These are phyloP conservation scores for Dichetophora obliterata DNA, from an alignment of 2,888 invertebrate genomes.

Conservation along the genomic window DNA sequence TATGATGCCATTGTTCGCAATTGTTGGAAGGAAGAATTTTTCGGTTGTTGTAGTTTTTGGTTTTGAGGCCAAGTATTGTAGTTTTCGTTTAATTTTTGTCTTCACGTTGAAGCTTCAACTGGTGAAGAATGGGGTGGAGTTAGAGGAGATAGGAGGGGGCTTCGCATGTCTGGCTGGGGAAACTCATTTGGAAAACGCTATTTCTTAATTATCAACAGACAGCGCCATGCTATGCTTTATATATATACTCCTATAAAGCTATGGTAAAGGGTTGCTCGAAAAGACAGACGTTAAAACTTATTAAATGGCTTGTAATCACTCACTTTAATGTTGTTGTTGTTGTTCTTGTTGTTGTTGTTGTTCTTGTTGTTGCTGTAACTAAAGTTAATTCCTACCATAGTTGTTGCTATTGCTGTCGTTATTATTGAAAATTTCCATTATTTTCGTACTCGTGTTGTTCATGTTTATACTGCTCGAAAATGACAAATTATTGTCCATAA, in stretches of 20 bases:
- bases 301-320: conserved; percentile 4
- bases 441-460: neutral
- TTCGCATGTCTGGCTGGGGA: conserved; percentile 34
- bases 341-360: neutral
- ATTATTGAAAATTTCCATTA: conserved; percentile 1
- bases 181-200: conserved; percentile 61
- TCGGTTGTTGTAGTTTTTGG: neutral
- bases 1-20: neutral
- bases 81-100: neutral
- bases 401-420: neutral
- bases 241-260: neutral
- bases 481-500: neutral
- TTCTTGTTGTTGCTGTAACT: neutral
- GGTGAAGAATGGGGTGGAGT: neutral
- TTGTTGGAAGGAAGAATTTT: too few species aligned
- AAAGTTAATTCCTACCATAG: neutral
- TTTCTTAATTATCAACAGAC: conserved; percentile 59
- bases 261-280: neutral
- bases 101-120: neutral
- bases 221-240: neutral
- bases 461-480: neutral
- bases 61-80: neutral
- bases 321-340: neutral
- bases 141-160: neutral
- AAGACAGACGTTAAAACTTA: neutral